Evolutionary conservation across 2,797 vertebrate genomes (phyloP), one percentile per base, ranked within the genome.

Genomic region (Botia kubotai): DNA sequence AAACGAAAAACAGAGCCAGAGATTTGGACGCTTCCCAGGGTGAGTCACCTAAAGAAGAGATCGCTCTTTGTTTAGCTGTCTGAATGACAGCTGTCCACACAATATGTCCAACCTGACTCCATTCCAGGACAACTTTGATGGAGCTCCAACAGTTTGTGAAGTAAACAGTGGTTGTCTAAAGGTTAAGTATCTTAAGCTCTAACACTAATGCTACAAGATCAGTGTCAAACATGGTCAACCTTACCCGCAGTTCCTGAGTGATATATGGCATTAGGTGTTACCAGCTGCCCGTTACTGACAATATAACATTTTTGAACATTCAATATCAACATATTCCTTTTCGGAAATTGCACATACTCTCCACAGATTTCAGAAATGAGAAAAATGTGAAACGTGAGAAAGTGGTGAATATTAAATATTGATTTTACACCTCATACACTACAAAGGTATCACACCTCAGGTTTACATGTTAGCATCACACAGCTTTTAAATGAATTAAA

Each of bases 1-100:
- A 90, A 93, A 91, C 87, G 87, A 85, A 92, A 92, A 77, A 83
- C 80, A 83, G 86, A 81, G 48, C 10, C 87, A 87, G 78, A 85
- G 85, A 89, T 63, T 85, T 79, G 68, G 69, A 79, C 63, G 68
- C 58, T 72, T 79, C 46, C 46, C 58, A 72, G 19, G 17, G 43
- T 72, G 57, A 71, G 71, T 77, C 33, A 79, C 52, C 69, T 78
- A 76, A 72, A 80, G 50, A 77, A 72, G 48, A 80, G 14, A 74
- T 19, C 10, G 17, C 52, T 73, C 29, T 71, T 71, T 79, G 43
- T 72, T 53, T 26, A 65, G 26, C 60, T 65, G 77, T 65, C 39
- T 72, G 77, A 79, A 65, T 80, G 82, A 77, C 82, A 82, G 82
- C 53, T 86, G 80, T 86, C 73, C 29, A 17, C 33, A 70, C 29